Evolutionary conservation across 2,113 vertebrate genomes (phyloP).

Genomic region (Accipiter cooperii): DNA sequence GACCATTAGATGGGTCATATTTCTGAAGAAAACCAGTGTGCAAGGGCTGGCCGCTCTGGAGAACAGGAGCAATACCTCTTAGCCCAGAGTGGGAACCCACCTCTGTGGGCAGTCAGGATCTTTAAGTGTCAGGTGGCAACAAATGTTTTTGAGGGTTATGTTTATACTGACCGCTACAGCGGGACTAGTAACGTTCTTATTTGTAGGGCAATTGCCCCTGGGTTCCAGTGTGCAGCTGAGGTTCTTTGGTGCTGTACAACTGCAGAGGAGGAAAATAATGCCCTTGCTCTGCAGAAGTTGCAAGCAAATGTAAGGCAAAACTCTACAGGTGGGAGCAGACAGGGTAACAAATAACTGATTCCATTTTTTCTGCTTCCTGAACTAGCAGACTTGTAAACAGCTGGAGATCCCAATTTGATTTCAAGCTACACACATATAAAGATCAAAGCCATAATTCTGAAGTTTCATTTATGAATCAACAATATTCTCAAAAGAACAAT

Average conservation of each 20-base stretch:
- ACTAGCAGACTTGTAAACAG: slow-evolving; percentile 8
- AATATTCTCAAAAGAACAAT: background rate
- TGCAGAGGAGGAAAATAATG: background rate
- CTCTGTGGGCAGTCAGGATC: background rate
- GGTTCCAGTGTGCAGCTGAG: background rate
- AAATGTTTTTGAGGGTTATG: background rate
- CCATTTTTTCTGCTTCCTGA: background rate
- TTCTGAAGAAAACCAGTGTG: background rate
- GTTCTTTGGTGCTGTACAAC: background rate
- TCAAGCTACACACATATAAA: background rate
- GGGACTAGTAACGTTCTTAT: rapidly evolving
- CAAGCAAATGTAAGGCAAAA: background rate
- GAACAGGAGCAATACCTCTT: background rate
- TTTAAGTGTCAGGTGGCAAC: background rate
- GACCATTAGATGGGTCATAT: background rate
- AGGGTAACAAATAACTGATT: background rate
- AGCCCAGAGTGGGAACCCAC: background rate
- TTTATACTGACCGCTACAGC: background rate
- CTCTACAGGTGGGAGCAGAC: background rate
- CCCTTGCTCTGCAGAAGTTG: background rate
- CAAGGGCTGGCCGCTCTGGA: background rate
- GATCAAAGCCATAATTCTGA: slow-evolving; percentile 8
- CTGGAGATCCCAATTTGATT: background rate
- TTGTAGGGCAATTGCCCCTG: background rate
- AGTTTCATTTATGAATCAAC: slow-evolving; percentile 1